phyloP scores from a whole-genome alignment of 2,888 invertebrate species.

The Magallana nippona region DNA sequence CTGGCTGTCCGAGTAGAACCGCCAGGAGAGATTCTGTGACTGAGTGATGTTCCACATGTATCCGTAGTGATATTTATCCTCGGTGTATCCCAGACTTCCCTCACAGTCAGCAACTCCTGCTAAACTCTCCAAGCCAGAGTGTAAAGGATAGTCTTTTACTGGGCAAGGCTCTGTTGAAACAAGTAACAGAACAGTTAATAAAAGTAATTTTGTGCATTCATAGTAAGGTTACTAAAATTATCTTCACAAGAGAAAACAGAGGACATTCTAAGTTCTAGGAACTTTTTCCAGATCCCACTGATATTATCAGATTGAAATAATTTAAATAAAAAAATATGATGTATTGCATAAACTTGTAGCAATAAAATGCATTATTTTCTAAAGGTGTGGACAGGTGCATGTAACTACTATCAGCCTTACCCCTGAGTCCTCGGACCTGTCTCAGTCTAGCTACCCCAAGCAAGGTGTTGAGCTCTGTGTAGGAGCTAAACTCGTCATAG shows the following conservation, averaged over 20 bases:
- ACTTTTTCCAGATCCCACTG: too few relatives aligned
- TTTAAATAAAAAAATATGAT: too few relatives aligned
- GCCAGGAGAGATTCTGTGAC: constrained; percentile 68
- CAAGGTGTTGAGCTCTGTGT: constrained; percentile 64
- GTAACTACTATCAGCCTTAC: constrained; percentile 51
- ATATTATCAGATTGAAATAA: too few relatives aligned
- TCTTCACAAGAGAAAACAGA: too few relatives aligned
- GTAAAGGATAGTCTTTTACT: constrained; percentile 44
- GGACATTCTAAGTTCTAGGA: too few relatives aligned
- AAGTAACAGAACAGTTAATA: not conserved
- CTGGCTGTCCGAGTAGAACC: constrained; percentile 72
- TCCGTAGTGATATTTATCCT: constrained; percentile 64
- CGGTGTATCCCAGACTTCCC: constrained; percentile 60
- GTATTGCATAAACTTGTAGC: too few relatives aligned
- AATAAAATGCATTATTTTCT: too few relatives aligned
- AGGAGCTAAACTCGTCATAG: constrained; percentile 54
- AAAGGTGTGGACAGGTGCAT: too few relatives aligned
- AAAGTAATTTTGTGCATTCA: too few relatives aligned
- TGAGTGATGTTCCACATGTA: constrained; percentile 59
- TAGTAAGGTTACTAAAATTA: too few relatives aligned
- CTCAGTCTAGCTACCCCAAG: constrained; percentile 71
- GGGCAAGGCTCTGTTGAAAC: constrained; percentile 52
- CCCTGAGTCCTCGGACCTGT: constrained; percentile 65
- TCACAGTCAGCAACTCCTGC: constrained; percentile 55
- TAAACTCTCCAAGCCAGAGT: constrained; percentile 37